phyloP scores from a whole-genome alignment of 2,797 vertebrate genomes.

The Esox masquinongy region DNA sequence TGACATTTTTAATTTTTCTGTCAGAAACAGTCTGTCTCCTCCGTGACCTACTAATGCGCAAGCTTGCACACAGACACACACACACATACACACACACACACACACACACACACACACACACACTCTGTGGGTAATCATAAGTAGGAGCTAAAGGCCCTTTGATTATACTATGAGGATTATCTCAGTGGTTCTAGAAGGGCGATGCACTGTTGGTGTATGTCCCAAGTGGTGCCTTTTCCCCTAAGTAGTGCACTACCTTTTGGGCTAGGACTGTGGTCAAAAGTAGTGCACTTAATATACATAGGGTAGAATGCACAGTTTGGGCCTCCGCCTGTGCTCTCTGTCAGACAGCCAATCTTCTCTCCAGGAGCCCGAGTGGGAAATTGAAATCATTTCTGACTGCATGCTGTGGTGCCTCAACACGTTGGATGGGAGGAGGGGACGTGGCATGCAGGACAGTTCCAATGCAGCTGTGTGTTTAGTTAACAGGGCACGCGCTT shows the following conservation, averaged over 20 bases:
- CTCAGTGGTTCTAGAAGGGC: conserved; percentile 15
- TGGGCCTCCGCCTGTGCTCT: background rate
- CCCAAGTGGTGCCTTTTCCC: background rate
- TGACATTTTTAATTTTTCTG: background rate
- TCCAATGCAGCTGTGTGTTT: conserved; percentile 20
- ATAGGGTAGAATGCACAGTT: background rate
- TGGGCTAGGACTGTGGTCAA: background rate
- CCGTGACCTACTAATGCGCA: conserved; percentile 8
- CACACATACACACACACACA: background rate
- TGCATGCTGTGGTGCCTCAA: conserved; percentile 51
- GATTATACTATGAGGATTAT: conserved; percentile 38
- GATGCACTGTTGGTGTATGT: conserved; percentile 7
- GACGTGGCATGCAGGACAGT: conserved; percentile 1
- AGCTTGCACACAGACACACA: background rate
- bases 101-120: conserved; percentile 13
- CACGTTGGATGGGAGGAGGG: conserved; percentile 35
- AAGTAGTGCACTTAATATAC: background rate
- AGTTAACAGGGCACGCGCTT: conserved; percentile 23
- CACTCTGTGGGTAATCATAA: conserved; percentile 18
- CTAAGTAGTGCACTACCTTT: conserved; percentile 20
- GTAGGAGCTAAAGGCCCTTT: conserved; percentile 14
- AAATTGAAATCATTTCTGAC: conserved; percentile 56
- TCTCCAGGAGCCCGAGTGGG: conserved; percentile 39
- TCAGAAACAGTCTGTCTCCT: conserved; percentile 28
- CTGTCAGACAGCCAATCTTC: conserved; percentile 43